Evolutionary conservation across 1,140 invertebrate species (phyloP), one percentile per base, ranked within the genome.

Genomic region (Aphis gossypii): DNA sequence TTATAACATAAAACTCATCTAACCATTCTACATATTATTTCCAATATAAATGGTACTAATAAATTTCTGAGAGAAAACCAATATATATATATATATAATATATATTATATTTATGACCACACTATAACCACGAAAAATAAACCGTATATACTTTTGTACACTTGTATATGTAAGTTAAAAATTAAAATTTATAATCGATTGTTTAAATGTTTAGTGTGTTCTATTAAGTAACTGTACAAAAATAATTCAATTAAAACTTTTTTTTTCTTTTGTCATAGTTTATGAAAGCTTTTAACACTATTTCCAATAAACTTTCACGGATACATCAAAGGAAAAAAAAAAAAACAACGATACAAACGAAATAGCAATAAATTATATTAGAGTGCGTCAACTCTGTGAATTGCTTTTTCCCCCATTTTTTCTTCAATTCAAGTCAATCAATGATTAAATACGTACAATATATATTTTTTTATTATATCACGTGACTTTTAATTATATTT

Each of bases 201-300:
- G 60, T 76, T 35, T 76, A 76, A 76, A 76, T 76, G 60, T 76
- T 76, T 76, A 35, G 8, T 83, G 38, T 83, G 38, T 41, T 83
- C 35, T 44, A 86, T 86, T 41, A 11, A 86, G 9, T 25, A 86
- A 86, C 83, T 46, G 38, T 44, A 86, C 21, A 25, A 41, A 46
- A 86, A 86, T 86, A 86, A 86, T 86, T 30, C 41, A 44, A 44
- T 86, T 41, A 44, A 86, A 86, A 86, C 8, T 86, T 86, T 86
- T 41, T 83, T 84, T 41, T 86, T 46, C 38, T 44, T 86, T 86
- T 86, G 23, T 44, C 23, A 44, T 86, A 86, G 23, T 41, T 86
- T 86, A 86, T 44, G 25, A 44, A 86, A 44, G 83, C 83, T 86
- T 86, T 86, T 86, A 86, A 86, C 83, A 44, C 83, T 44, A 30